Evolutionary conservation across 2,888 invertebrate genomes (phyloP).

Genomic region (Ophion obscuratus): DNA sequence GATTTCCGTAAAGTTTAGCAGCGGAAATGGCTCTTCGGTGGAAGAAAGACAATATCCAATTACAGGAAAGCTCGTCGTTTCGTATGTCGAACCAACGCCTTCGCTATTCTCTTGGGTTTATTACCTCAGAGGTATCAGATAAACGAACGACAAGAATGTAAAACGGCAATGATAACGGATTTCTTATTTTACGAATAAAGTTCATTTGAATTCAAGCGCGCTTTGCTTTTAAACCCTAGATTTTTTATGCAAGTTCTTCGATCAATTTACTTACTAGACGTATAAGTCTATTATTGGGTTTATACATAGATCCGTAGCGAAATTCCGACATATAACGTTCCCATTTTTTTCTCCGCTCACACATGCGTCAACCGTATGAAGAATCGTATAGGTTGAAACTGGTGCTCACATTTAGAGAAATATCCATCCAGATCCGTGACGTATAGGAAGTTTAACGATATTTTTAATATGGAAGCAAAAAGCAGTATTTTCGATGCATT

Average conservation of each 20-base stretch:
- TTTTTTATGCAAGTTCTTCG: neutral
- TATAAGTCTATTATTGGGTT: too few relatives aligned
- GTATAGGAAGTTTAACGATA: too few relatives aligned
- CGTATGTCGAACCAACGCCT: constrained; percentile 66
- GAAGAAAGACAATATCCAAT: constrained; percentile 62
- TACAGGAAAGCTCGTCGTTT: constrained; percentile 72
- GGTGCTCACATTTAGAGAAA: too few relatives aligned
- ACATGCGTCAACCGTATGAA: too few relatives aligned
- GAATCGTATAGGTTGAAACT: too few relatives aligned
- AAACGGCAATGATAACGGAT: neutral
- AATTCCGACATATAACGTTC: too few relatives aligned
- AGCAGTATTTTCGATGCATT: too few relatives aligned
- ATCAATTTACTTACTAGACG: neutral
- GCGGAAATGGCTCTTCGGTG: constrained; percentile 20
- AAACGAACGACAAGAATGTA: constrained; percentile 5
- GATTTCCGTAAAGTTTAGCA: constrained; percentile 66
- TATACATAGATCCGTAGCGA: too few relatives aligned
- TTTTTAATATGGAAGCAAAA: too few relatives aligned
- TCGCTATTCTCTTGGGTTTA: constrained; percentile 72
- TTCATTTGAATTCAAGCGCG: neutral
- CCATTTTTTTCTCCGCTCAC: too few relatives aligned
- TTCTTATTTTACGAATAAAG: neutral
- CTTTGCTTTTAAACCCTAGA: neutral
- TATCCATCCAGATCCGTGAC: too few relatives aligned
- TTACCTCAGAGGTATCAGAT: constrained; percentile 70